Base-by-base conservation (phyloP, 2,888 invertebrate genomes). In the Drosophila anomelani region DNA sequence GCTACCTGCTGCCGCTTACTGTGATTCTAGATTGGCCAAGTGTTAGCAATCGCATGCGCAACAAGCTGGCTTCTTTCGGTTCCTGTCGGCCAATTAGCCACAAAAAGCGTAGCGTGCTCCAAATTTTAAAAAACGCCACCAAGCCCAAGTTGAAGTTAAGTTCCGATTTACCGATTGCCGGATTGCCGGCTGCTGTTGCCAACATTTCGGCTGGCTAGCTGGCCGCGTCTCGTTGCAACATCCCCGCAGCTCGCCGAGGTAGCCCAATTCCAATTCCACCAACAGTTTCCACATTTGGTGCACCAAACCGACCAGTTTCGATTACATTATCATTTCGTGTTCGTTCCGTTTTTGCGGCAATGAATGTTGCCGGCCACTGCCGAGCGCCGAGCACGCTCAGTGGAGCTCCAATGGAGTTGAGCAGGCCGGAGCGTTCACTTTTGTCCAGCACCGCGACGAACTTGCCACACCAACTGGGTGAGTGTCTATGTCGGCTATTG, bases 341-440 rank as follows among this genome's bases (percentile, higher is more conserved):
- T 75, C 76, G 88, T 88, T 85, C 81, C 85, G 85, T 86, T 88
- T 88, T 88, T 88, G 86, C 88, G 88, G 84, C 85, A 85, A 85
- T 85, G 85, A 85, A 85, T 88, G 88, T 80, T 63, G 70, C 70
- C 51, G 54, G 71, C 49, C 36, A 29, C 51, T 54, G 71, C 53
- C 32, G 56, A 44, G 43, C 12, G 17, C 9, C 20, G 34, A 36
- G 32, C 6, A 26, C 7, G 43, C 23, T 56, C 41, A 5, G 23
- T 34, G 38, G 29, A 20, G 46, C 38, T 47, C 47, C 46, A 23
- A 10, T 63, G 38, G 20, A 41, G 26, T 36, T 41, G 62, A 56
- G 61, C 17, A 20, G 36, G 49, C 43, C 57, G 32, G 47, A 70
- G 85, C 85, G 80, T 87, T 88, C 87, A 88, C 85, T 86, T 86